Evolutionary conservation across 2,113 vertebrate genomes (phyloP).

Genomic region (Saguinus midas): DNA sequence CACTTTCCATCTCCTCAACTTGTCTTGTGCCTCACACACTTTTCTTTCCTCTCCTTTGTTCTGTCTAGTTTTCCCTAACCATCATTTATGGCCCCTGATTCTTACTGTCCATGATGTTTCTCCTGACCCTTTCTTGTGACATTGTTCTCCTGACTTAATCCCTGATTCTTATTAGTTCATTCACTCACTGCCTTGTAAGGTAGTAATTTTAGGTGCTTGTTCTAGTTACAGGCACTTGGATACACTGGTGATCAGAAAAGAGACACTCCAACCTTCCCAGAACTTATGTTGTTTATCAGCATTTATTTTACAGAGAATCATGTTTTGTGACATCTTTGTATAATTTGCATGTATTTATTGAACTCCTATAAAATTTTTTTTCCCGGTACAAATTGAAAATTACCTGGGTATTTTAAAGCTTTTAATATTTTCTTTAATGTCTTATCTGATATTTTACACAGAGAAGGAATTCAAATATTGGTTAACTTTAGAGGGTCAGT

Average conservation of each 20-base stretch:
- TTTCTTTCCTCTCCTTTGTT: neutral
- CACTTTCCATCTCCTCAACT: neutral
- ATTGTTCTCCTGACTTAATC: neutral
- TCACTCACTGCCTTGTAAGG: neutral
- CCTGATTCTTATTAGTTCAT: neutral
- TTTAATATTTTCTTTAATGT: neutral
- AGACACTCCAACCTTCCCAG: neutral
- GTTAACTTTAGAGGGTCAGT: neutral
- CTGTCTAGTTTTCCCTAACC: neutral
- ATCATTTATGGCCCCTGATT: neutral
- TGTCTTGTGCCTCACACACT: neutral
- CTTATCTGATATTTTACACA: neutral
- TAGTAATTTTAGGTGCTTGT: neutral
- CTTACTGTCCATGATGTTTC: neutral
- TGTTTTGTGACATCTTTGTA: neutral
- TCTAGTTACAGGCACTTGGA: neutral
- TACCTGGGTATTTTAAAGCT: neutral
- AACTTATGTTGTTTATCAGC: neutral
- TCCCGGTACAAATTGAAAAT: neutral
- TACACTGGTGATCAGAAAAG: neutral
- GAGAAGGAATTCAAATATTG: neutral
- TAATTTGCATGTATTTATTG: neutral
- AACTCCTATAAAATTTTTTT: neutral
- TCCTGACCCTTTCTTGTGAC: neutral
- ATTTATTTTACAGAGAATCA: neutral